Evolutionary conservation across 2,888 invertebrate genomes (phyloP), one percentile per base, ranked within the genome.

Genomic region (Endotricha flammealis): DNA sequence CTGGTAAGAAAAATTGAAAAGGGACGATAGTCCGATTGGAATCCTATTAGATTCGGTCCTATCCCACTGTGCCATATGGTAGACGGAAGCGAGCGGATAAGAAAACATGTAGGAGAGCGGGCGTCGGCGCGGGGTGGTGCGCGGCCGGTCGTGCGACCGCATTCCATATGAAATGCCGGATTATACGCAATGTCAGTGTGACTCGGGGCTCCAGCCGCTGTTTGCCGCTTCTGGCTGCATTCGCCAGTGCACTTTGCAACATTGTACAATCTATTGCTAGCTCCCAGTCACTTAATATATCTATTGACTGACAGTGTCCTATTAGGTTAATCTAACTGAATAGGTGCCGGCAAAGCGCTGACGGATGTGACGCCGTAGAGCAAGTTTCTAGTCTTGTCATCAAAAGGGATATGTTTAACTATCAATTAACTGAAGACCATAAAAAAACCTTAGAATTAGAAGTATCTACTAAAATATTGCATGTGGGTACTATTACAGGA

Each of bases 91-190:
- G 68, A 75, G 58, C 73, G 75, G 65, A 72, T 68, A 76, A 77
- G 80, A 80, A 83, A 77, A 79, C 67, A 77, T 70, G 75, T 74
- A 73, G 74, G 78, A 65, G 71, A 76, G 75, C 64, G 76, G 65
- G 58, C 56, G 56, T 53, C 33, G 45, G 67, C 57, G 75, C 70
- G 72, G 67, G 64, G 67, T 48, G 64, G 63, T 61, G 67, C 63
- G 64, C 67, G 62, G 64, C 64, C 67, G 78, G 81, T 66, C 68
- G 65, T 53, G 64, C 83, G 85, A 80, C 85, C 83, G 82, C 86
- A 85, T 86, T 86, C 85, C 85, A 73, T 76, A 73, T 71, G 81
- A 76, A 75, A 80, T 85, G 78, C 79, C 80, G 78, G 83, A 81
- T 76, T 76, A 71, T 72, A 83, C 69, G 81, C 85, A 83, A 83